Percentiles rank a stretch among this genome's conserved stretches.
Conservation (phyloP, 2,113 vertebrate genomes). For the Rhinogobius similis region DNA sequence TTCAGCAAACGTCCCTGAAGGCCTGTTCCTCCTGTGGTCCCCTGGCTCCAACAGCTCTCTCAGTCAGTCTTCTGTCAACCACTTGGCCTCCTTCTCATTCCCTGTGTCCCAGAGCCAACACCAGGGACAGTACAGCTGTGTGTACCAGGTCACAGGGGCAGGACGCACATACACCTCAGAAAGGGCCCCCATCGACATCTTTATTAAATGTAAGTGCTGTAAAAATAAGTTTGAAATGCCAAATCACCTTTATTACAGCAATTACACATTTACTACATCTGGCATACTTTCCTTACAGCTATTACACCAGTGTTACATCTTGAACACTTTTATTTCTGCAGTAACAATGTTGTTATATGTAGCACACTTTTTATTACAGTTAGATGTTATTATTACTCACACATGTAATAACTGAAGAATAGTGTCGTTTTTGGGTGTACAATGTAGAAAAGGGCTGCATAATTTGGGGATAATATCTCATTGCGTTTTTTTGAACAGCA, state of each 20-base stretch:
- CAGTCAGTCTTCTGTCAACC: background rate
- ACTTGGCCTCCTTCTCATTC: background rate
- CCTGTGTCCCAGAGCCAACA: background rate
- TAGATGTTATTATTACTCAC: too few species aligned
- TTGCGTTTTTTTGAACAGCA: too few species aligned
- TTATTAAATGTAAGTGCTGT: background rate
- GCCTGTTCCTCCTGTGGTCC: background rate
- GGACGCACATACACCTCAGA: background rate
- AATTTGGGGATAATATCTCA: too few species aligned
- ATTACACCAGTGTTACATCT: too few species aligned
- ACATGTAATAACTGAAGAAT: too few species aligned
- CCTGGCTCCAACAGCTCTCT: background rate
- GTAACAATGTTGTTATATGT: too few species aligned
- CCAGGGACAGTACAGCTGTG: background rate
- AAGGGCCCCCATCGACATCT: background rate
- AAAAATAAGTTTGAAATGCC: background rate
- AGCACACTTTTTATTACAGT: too few species aligned
- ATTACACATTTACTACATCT: too few species aligned
- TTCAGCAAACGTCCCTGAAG: background rate
- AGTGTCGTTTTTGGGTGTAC: too few species aligned
- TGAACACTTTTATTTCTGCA: too few species aligned
- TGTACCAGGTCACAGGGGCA: background rate
- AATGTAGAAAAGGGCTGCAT: too few species aligned
- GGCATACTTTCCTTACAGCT: too few species aligned
- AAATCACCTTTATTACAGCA: background rate